Evolutionary conservation across 2,797 vertebrate genomes (phyloP).

Genomic region (Karalla daura): DNA sequence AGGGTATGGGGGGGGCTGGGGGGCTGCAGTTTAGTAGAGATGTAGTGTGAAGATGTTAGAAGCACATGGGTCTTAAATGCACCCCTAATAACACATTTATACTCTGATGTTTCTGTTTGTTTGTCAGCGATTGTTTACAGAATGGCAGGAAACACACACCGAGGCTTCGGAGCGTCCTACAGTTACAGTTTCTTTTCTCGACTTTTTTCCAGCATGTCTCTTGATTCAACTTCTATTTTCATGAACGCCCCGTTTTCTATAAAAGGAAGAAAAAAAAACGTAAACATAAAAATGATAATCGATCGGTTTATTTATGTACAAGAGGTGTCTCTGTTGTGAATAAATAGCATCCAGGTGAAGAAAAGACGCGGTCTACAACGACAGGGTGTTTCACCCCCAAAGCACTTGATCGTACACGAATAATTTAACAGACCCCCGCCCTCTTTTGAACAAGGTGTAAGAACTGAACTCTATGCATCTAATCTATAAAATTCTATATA

Average conservation of each 20-base stretch:
- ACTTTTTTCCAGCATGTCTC: slow-evolving; percentile 40
- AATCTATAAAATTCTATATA: slow-evolving; percentile 63
- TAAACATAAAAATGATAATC: too few relatives aligned
- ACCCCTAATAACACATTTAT: slow-evolving; percentile 29
- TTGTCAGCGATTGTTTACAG: slow-evolving; percentile 1
- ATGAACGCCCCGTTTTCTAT: slow-evolving; percentile 31
- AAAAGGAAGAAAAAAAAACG: too few relatives aligned
- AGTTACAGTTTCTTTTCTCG: not conserved
- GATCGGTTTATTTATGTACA: slow-evolving; percentile 20
- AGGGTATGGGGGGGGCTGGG: too few relatives aligned
- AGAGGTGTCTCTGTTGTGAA: slow-evolving; percentile 4
- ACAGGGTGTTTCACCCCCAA: slow-evolving; percentile 35
- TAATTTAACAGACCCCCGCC: slow-evolving; percentile 30
- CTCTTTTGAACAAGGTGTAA: slow-evolving; percentile 59
- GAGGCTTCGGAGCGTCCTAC: slow-evolving; percentile 1
- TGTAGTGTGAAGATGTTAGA: slow-evolving; percentile 23
- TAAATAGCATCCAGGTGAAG: not conserved
- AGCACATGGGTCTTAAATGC: slow-evolving; percentile 52
- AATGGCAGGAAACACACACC: slow-evolving; percentile 12
- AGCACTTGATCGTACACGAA: slow-evolving; percentile 31
- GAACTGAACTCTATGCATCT: slow-evolving; percentile 84
- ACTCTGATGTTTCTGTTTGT: slow-evolving; percentile 13
- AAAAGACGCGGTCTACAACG: slow-evolving; percentile 13
- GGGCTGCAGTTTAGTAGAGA: slow-evolving; percentile 25
- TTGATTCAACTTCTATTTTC: slow-evolving; percentile 41